These are phyloP conservation scores for Notospermus geniculatus DNA, from an alignment of 1,140 invertebrate species.

Conservation along the genomic window DNA sequence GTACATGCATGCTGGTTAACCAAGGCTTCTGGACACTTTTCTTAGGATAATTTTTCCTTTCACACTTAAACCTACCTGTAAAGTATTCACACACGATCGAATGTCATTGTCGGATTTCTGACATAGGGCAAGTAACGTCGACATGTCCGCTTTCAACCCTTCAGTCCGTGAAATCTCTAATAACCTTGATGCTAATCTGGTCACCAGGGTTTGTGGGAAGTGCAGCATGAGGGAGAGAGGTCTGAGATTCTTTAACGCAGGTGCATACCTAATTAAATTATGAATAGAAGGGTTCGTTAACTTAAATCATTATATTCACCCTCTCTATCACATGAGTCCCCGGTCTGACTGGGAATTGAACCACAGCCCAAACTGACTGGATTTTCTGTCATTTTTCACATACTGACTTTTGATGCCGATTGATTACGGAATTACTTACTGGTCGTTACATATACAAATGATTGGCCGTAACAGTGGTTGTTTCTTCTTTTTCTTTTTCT, in stretches of 20 bases:
- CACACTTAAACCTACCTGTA: conserved; percentile 66
- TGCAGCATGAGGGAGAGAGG: conserved; percentile 73
- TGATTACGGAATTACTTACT: conserved; percentile 56
- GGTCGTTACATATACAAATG: conserved; percentile 96
- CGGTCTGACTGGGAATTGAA: background rate
- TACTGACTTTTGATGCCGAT: no score
- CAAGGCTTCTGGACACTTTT: no score
- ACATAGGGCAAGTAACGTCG: conserved; percentile 70
- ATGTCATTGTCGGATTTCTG: conserved; percentile 84
- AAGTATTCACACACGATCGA: conserved; percentile 79
- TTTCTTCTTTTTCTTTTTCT: conserved; percentile 59
- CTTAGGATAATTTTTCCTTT: no score
- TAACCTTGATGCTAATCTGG: conserved; percentile 57
- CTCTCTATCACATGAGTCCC: no score
- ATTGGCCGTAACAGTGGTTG: conserved; percentile 73
- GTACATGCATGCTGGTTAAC: no score
- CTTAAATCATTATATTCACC: no score
- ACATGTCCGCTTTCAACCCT: conserved; percentile 69
- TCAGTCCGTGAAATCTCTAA: conserved; percentile 69
- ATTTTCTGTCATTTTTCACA: no score
- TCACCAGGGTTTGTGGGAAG: conserved; percentile 67
- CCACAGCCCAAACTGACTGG: no score
- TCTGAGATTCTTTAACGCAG: conserved; percentile 73
- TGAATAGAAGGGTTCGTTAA: no score
- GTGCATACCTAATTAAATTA: conserved; percentile 71